Percentiles rank a stretch among this genome's conserved stretches.
These are phyloP conservation scores for Chamaea fasciata DNA, from an alignment of 2,113 vertebrate species.

Conservation along the genomic window DNA sequence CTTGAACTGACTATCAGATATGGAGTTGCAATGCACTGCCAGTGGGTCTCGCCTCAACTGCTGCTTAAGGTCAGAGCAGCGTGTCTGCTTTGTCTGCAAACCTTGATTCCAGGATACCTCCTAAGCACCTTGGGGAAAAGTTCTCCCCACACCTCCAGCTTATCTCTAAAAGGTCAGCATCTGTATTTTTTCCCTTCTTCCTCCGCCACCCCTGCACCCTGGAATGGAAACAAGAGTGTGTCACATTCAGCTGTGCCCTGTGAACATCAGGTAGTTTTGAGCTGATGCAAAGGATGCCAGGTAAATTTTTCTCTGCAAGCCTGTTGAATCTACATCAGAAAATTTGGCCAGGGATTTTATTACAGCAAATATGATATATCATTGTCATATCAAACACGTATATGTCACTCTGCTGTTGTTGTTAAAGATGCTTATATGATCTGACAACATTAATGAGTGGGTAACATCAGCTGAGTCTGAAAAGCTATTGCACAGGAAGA, in stretches of 20 bases:
- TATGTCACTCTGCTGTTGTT: background rate
- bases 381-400: background rate
- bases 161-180: background rate
- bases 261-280: background rate
- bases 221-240: background rate
- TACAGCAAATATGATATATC: background rate
- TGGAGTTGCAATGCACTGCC: background rate
- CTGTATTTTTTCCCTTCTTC: background rate
- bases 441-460: background rate
- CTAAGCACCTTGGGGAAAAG: background rate
- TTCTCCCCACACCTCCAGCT: background rate
- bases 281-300: background rate
- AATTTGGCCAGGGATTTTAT: background rate
- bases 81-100: background rate
- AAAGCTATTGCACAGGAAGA: background rate
- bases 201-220: rapidly evolving
- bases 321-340: background rate
- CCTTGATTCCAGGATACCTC: background rate
- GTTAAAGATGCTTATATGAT: background rate
- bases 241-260: background rate
- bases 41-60: background rate
- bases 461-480: background rate
- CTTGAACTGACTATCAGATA: background rate
- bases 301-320: background rate
- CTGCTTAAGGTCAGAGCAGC: background rate